Evolutionary conservation across 2,888 invertebrate genomes (phyloP).

Genomic region (Erebia palarica): DNA sequence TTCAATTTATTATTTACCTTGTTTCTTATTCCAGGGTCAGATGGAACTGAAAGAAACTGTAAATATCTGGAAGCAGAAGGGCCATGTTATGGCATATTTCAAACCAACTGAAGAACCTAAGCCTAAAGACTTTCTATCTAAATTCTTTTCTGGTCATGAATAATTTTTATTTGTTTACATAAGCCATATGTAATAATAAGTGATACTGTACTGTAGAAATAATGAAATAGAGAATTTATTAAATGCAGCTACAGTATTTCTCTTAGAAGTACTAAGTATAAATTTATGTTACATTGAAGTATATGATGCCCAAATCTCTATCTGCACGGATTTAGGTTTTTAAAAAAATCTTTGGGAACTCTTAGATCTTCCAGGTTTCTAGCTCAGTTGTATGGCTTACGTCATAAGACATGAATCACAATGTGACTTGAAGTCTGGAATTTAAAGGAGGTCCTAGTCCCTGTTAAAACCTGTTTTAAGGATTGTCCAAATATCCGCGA

Average conservation of each 20-base stretch:
- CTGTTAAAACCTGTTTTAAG: too few relatives aligned
- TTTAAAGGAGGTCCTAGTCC: too few relatives aligned
- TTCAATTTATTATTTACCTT: neutral
- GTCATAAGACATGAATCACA: too few relatives aligned
- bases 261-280: neutral
- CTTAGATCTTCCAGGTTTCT: too few relatives aligned
- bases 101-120: constrained; percentile 92
- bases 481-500: too few relatives aligned
- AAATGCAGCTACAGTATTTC: neutral
- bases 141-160: constrained; percentile 89
- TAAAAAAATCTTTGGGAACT: too few relatives aligned
- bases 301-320: too few relatives aligned
- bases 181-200: neutral
- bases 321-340: too few relatives aligned
- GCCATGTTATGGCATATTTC: constrained; percentile 94
- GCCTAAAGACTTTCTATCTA: constrained; percentile 95
- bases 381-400: too few relatives aligned
- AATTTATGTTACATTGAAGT: neutral
- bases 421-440: too few relatives aligned
- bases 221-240: constrained; percentile 43
- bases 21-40: constrained; percentile 87
- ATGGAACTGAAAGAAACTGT: constrained; percentile 96
- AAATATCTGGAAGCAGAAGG: constrained; percentile 94
- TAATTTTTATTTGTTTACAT: constrained; percentile 50
- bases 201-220: constrained; percentile 45